Conservation (phyloP, 2,888 invertebrate species). For the Heterodera filipjevi region DNA sequence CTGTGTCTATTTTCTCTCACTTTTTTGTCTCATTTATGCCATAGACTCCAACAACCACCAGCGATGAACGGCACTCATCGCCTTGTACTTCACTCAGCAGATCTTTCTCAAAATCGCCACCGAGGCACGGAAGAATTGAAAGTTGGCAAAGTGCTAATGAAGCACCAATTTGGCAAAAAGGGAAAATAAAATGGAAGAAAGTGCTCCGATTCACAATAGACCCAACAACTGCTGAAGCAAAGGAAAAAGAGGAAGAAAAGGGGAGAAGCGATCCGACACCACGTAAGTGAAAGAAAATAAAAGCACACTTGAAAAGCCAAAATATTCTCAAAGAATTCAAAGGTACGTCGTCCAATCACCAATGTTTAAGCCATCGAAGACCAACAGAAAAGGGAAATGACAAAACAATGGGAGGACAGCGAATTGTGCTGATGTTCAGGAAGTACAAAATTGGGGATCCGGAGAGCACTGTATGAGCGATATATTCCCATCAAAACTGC, state of each 20-base stretch:
- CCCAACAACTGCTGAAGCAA: too few relatives aligned
- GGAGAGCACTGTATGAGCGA: not conserved
- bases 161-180: not conserved
- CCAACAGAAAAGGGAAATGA: not conserved
- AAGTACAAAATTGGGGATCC: conserved; percentile 11
- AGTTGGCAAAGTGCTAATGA: not conserved
- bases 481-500: not conserved
- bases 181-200: not conserved
- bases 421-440: not conserved
- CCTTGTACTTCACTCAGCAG: not conserved
- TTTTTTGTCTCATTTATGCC: not conserved
- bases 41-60: not conserved
- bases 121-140: not conserved
- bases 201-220: not conserved
- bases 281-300: not conserved
- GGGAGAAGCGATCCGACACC: not conserved
- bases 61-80: conserved; percentile 5
- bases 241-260: not conserved
- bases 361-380: not conserved
- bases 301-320: not conserved
- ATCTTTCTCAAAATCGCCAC: not conserved
- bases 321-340: not conserved
- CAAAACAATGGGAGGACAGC: not conserved
- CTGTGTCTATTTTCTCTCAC: not conserved
- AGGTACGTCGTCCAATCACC: not conserved